Evolutionary conservation across 1,140 invertebrate genomes (phyloP).

Genomic region (Scylla paramamosain): DNA sequence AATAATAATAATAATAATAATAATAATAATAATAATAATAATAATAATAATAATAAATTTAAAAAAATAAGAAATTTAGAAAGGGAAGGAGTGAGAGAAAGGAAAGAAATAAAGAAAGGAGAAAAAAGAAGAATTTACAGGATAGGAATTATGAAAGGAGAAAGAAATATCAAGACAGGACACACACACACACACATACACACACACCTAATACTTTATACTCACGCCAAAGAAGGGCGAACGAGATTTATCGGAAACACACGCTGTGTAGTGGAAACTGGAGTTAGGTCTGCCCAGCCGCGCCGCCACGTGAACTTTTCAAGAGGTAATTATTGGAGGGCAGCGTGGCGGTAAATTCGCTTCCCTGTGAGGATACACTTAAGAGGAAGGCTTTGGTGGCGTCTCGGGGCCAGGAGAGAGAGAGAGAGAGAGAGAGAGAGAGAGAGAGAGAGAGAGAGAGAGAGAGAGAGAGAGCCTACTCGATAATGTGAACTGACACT

Average conservation of each 20-base stretch:
- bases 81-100: background rate
- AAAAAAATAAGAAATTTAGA: background rate
- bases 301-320: conserved; percentile 31
- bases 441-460: background rate
- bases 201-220: background rate
- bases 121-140: background rate
- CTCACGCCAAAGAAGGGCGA: background rate
- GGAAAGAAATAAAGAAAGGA: background rate
- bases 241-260: background rate
- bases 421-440: background rate
- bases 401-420: background rate
- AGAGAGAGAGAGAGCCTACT: too few species aligned
- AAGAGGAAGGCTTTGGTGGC: background rate
- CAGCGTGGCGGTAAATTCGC: conserved; percentile 44
- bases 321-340: conserved; percentile 39
- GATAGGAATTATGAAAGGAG: background rate
- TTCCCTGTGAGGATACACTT: background rate
- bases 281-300: background rate
- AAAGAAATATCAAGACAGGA: background rate
- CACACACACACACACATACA: background rate
- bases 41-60: too few species aligned
- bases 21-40: too few species aligned
- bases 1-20: background rate
- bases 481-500: too few species aligned
- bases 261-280: background rate